phyloP scores from a whole-genome alignment of 2,888 invertebrate genomes.

The Caenorhabditis auriculariae region DNA sequence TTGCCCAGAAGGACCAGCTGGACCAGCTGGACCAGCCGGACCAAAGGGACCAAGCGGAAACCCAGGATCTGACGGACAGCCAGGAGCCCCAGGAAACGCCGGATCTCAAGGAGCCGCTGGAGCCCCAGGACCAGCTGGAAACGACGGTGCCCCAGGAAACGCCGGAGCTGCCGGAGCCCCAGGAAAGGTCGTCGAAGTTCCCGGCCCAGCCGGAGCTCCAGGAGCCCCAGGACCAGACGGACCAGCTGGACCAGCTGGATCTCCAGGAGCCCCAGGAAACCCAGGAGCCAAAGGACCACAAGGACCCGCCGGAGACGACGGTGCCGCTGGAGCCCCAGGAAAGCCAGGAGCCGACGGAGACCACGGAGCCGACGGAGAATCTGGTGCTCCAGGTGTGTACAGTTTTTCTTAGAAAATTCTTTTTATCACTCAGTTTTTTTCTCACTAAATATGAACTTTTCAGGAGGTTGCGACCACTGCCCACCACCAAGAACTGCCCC shows the following conservation, averaged over 20 bases:
- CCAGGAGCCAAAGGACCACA: conserved; percentile 44
- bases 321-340: conserved; percentile 48
- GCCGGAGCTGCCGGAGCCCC: conserved; percentile 47
- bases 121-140: conserved; percentile 46
- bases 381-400: conserved; percentile 43
- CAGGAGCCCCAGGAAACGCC: conserved; percentile 43
- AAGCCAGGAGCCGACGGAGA: conserved; percentile 41
- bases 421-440: no score
- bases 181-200: conserved; percentile 45
- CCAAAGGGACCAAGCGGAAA: conserved; percentile 50
- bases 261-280: conserved; percentile 45
- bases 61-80: conserved; percentile 40
- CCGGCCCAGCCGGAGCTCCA: conserved; percentile 44
- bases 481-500: conserved; percentile 55
- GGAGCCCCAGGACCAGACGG: conserved; percentile 45
- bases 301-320: conserved; percentile 47
- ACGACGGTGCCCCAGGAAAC: conserved; percentile 46
- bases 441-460: background rate
- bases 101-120: conserved; percentile 45
- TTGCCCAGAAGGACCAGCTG: conserved; percentile 49
- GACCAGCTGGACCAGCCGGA: conserved; percentile 46
- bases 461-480: conserved; percentile 55
- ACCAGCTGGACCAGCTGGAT: conserved; percentile 46
- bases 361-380: conserved; percentile 46
- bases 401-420: no score